Conservation (phyloP, 2,113 vertebrate genomes). For the Egretta garzetta region DNA sequence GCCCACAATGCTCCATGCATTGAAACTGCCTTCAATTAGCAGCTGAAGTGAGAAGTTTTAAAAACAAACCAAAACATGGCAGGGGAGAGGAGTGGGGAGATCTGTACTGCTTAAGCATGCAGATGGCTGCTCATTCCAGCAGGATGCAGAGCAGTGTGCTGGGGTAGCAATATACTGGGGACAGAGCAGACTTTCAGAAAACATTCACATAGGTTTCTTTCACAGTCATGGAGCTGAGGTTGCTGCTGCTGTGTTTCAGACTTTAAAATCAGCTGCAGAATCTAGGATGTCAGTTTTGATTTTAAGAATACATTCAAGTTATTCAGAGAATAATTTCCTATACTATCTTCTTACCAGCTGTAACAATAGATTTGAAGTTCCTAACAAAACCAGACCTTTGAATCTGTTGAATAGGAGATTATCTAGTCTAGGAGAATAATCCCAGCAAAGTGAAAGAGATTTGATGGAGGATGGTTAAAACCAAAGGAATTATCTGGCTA, state of each 20-base stretch:
- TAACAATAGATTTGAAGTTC: neutral
- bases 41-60: neutral
- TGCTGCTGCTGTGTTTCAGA: neutral
- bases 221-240: neutral
- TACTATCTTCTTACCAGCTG: neutral
- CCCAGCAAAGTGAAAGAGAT: neutral
- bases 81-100: neutral
- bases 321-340: neutral
- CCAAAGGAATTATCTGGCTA: neutral
- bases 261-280: neutral
- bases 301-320: neutral
- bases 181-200: neutral
- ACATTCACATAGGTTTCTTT: neutral
- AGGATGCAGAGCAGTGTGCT: neutral
- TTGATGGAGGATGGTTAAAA: neutral
- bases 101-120: neutral
- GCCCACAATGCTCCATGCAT: neutral
- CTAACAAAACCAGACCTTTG: neutral
- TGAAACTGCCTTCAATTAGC: neutral
- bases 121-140: neutral
- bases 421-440: neutral
- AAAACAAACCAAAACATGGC: neutral
- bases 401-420: neutral
- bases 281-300: neutral
- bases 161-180: neutral